Base-by-base conservation (phyloP, 2,113 vertebrate genomes). In the Trogon surrucura region DNA sequence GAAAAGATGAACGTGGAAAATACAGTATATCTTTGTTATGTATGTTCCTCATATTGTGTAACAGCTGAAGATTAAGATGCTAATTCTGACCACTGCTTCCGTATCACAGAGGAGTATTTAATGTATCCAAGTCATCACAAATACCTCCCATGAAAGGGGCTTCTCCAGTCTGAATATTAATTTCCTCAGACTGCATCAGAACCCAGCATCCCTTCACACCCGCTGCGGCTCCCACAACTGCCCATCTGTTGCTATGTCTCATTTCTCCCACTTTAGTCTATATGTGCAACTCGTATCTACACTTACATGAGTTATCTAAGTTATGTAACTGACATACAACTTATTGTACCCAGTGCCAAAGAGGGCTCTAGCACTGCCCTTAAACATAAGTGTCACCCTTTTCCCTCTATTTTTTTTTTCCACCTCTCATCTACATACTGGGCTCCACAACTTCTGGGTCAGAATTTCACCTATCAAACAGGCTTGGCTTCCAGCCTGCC, bases 321-420 rank as follows among this genome's bases (percentile, higher is more conserved):
- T 41, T 41, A 41, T 13, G 41, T 41, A 41, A 41, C 41, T 41
- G 11, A 41, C 41, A 41, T 41, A 41, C 41, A 41, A 41, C 19
- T 13, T 2, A 5, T 4, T 4, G 14, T 10, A 5, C 10, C 53
- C 67, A 4, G 25, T 2, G 30, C 64, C 72, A 27, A 38, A 36
- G 48, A 4, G 30, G 53, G 75, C 57, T 61, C 54, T 9, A 34
- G 73, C 45, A 61, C 5, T 4, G 18, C 34, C 9, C 18, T 34
- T 5, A 16, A 45, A 38, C 50, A 64, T 22, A 65, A 13, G 1
- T 5, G 22, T 8, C 0, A 1, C 12, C 13, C 44, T 50, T 61
- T n/a, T 66, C 51, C 29, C 19, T n/a, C 48, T 27, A 36, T 17
- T 69, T 47, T 36, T 41, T 41, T 61, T 64, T 48, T 9, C 34